These are phyloP conservation scores for Orius laevigatus DNA, from an alignment of 1,140 invertebrate genomes.

Conservation along the genomic window DNA sequence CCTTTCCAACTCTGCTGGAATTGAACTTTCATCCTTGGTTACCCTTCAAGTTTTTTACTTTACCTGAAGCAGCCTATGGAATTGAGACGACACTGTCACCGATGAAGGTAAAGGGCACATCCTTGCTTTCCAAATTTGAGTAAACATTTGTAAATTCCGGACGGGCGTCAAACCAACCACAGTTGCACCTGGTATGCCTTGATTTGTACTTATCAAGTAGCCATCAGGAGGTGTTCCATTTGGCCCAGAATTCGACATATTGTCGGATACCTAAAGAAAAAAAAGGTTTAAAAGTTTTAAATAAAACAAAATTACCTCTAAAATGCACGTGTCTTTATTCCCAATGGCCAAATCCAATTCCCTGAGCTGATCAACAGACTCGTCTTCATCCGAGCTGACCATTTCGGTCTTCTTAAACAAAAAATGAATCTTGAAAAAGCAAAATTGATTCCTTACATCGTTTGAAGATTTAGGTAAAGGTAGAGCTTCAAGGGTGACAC, in stretches of 20 bases:
- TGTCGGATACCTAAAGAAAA: conserved; percentile 56
- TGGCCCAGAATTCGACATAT: conserved; percentile 40
- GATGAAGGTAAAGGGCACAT: conserved; percentile 31
- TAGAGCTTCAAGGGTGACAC: conserved; percentile 53
- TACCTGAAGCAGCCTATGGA: conserved; percentile 46
- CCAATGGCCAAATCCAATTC: conserved; percentile 59
- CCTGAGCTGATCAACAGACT: conserved; percentile 53
- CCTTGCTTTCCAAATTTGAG: conserved; percentile 61
- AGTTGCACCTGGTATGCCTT: conserved; percentile 24
- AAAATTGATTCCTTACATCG: conserved; percentile 18
- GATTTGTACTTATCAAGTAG: conserved; percentile 71
- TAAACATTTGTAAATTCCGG: conserved; percentile 74
- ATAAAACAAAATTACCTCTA: conserved; percentile 39
- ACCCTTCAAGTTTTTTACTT: conserved; percentile 6
- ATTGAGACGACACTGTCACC: conserved; percentile 37
- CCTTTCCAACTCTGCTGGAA: too few relatives aligned
- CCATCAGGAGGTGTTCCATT: conserved; percentile 61
- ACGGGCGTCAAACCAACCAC: conserved; percentile 24
- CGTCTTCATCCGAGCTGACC: conserved; percentile 41
- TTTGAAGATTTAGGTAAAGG: conserved; percentile 49
- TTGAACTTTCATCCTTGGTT: too few relatives aligned
- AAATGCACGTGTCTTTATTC: conserved; percentile 66
- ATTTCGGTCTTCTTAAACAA: conserved; percentile 7
- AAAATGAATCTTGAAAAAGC: conserved; percentile 17
- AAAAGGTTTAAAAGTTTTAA: conserved; percentile 8